Percentiles rank a stretch among this genome's conserved stretches.
These are phyloP conservation scores for Scopus umbretta DNA, from an alignment of 2,113 vertebrate genomes.

Conservation along the genomic window DNA sequence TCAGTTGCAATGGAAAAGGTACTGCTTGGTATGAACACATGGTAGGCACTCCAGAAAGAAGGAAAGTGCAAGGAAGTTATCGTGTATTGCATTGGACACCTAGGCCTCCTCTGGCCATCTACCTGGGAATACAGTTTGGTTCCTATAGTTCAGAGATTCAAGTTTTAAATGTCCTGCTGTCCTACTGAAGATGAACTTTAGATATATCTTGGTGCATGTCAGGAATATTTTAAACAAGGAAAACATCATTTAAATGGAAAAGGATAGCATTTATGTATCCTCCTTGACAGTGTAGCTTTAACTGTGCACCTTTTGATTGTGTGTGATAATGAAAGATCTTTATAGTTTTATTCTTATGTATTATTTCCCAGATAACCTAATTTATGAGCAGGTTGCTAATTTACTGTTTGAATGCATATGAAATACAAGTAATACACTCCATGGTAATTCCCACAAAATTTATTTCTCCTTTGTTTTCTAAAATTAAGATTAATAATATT, in stretches of 20 bases:
- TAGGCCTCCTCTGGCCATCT: background rate
- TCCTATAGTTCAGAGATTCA: background rate
- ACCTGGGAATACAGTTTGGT: background rate
- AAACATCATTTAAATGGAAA: background rate
- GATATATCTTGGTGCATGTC: background rate
- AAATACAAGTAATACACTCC: background rate
- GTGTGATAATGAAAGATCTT: background rate
- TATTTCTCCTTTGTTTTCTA: background rate
- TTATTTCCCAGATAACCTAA: background rate
- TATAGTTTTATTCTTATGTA: background rate
- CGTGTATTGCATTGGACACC: no score
- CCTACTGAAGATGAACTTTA: background rate
- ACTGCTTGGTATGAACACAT: background rate
- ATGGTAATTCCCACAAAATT: background rate
- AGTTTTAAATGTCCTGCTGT: background rate
- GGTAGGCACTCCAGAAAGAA: background rate
- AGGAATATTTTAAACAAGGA: background rate
- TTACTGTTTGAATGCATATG: background rate
- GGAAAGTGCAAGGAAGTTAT: background rate
- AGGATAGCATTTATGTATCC: background rate
- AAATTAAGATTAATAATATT: slow-evolving; percentile 20
- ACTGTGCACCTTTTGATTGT: background rate
- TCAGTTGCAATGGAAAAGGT: background rate
- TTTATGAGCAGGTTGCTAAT: background rate
- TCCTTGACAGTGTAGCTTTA: background rate